phyloP scores from a whole-genome alignment of 2,113 vertebrate genomes.

The Nesospiza acunhae region DNA sequence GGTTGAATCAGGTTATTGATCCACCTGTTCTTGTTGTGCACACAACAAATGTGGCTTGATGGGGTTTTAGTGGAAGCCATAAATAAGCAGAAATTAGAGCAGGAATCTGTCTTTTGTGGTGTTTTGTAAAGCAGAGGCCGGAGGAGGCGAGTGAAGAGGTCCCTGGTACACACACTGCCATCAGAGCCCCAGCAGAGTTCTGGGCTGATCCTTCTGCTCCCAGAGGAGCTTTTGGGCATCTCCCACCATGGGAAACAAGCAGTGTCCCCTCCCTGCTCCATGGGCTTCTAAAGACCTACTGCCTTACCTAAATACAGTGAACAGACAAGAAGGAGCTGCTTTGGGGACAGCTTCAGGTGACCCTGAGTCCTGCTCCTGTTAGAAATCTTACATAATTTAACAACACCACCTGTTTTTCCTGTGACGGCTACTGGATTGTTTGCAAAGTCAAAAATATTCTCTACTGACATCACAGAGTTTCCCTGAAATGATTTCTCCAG shows the following conservation, averaged over 20 bases:
- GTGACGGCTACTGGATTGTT: not conserved
- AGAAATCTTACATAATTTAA: not conserved
- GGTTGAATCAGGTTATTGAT: constrained; percentile 2
- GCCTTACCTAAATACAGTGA: not conserved
- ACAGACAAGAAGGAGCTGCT: not conserved
- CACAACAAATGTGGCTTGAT: not conserved
- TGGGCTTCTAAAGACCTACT: not conserved
- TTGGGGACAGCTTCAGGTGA: not conserved
- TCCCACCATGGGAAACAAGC: not conserved
- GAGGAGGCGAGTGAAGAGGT: not conserved
- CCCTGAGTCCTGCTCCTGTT: not conserved
- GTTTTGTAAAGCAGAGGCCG: not conserved
- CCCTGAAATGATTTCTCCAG: not conserved
- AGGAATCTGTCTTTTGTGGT: not conserved
- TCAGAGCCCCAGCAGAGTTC: not conserved
- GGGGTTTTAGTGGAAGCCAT: not conserved
- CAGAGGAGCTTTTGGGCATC: not conserved
- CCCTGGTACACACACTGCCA: not conserved
- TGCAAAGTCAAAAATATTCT: not conserved
- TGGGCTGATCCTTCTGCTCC: not conserved
- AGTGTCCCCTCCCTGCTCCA: not conserved
- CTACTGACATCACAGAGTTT: not conserved
- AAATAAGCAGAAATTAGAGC: not conserved
- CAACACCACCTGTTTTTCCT: not conserved
- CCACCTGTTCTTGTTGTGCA: not conserved